These are phyloP conservation scores for Serranus cabrilla DNA, from an alignment of 2,797 vertebrate genomes.

Conservation along the genomic window DNA sequence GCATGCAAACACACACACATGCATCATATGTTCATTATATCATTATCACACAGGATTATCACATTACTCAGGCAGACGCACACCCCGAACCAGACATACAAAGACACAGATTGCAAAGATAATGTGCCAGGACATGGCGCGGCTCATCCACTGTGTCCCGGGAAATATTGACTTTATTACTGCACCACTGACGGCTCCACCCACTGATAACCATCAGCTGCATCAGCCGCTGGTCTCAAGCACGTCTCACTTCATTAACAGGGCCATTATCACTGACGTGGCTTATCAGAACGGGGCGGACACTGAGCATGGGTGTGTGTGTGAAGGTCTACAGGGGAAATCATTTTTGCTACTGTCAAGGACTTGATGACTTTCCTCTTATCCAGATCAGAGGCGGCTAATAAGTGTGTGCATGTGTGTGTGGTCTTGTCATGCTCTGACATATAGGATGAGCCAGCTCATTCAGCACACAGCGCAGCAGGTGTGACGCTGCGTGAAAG, in stretches of 20 bases:
- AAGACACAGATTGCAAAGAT: constrained; percentile 31
- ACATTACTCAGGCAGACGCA: constrained; percentile 8
- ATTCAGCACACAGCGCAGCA: constrained; percentile 51
- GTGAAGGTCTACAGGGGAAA: constrained; percentile 41
- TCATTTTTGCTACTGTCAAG: constrained; percentile 67
- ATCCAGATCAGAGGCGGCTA: constrained; percentile 20
- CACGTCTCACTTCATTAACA: constrained; percentile 81
- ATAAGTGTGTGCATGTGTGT: constrained; percentile 29
- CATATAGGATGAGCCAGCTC: constrained; percentile 41
- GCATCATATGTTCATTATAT: constrained; percentile 24
- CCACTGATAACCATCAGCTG: constrained; percentile 77
- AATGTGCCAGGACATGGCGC: constrained; percentile 14
- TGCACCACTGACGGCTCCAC: constrained; percentile 72
- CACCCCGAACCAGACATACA: constrained; percentile 21
- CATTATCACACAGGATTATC: constrained; percentile 23
- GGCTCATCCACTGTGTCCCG: constrained; percentile 46
- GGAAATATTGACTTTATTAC: constrained; percentile 79
- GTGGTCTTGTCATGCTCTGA: constrained; percentile 42
- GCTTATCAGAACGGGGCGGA: constrained; percentile 74
- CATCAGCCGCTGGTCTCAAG: constrained; percentile 72
- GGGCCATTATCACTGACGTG: constrained; percentile 75
- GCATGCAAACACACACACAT: constrained; percentile 10
- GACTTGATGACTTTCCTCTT: constrained; percentile 71
- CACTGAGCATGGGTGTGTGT: constrained; percentile 45
- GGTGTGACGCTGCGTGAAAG: constrained; percentile 65